Evolutionary conservation across 2,113 vertebrate species (phyloP), one percentile per base, ranked within the genome.

Genomic region (Glaucomys volans): DNA sequence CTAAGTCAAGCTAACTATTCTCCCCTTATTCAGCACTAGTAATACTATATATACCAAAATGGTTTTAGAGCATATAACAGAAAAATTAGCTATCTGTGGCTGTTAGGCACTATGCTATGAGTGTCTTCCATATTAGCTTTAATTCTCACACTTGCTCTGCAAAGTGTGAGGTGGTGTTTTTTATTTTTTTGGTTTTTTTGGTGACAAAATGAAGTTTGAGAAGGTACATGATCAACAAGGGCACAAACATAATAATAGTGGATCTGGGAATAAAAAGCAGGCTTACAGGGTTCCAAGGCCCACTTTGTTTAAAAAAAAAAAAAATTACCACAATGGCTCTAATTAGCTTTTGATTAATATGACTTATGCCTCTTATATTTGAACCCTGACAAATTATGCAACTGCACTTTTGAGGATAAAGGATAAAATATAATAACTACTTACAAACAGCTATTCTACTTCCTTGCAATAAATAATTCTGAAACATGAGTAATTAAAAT

Each of bases 391-490:
- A 92, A 90, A 86, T 82, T 54, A 94, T 28, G 44, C 62, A 87
- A 91, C 9, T 94, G 22, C 5, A 84, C 30, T 90, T 95, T 17
- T 95, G 42, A 97, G 54, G n/a, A 90, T 66, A 94, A 94, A 92
- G 9, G 18, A 67, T 69, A 79, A 97, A 89, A 94, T 77, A 42
- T 22, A 91, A 24, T 72, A 91, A 71, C 12, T 95, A 90, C 64
- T 96, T 95, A 84, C 28, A 90, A 92, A 57, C 59, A 52, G 42
- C 30, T 28, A 77, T 71, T 79, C 40, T 69, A 79, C n/a, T 75
- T 95, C 81, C 72, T 91, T 87, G 66, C 62, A 90, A 94, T n/a
- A 96, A 90, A 90, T 71, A 85, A 81, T 86, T 96, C 76, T 93
- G 42, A 92, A 95, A 52, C 17, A 52, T 89, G 14, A 83, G 50